Evolutionary conservation across 2,888 invertebrate species (phyloP).

Genomic region (Anticlea derivata): DNA sequence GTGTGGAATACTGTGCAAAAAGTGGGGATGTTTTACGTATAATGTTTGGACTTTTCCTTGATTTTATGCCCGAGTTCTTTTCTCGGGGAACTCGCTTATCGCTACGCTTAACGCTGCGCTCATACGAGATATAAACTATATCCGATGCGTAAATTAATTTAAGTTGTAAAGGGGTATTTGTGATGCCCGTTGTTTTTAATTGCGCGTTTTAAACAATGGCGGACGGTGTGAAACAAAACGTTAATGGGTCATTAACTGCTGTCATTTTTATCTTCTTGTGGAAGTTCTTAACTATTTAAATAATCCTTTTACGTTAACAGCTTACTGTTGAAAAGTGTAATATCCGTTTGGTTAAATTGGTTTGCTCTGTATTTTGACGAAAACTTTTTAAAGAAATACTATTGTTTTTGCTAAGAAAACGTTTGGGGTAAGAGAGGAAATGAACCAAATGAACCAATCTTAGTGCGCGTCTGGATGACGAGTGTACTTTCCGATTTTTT

Average conservation of each 20-base stretch:
- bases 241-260: slow-evolving; percentile 27
- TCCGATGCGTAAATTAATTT: slow-evolving; percentile 25
- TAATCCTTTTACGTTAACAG: slow-evolving; percentile 21
- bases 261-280: slow-evolving; percentile 27
- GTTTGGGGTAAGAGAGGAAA: too few species aligned
- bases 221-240: slow-evolving; percentile 27
- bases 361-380: not conserved
- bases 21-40: too few species aligned
- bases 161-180: slow-evolving; percentile 24
- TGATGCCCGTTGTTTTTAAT: slow-evolving; percentile 25
- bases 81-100: not conserved
- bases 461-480: too few species aligned
- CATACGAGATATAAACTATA: not conserved
- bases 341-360: slow-evolving; percentile 5
- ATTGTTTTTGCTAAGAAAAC: too few species aligned
- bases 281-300: slow-evolving; percentile 21
- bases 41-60: too few species aligned
- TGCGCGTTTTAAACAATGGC: slow-evolving; percentile 25
- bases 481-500: too few species aligned
- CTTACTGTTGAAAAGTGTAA: slow-evolving; percentile 8
- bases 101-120: slow-evolving; percentile 9
- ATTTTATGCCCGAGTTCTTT: too few species aligned
- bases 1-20: too few species aligned
- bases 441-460: too few species aligned
- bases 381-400: not conserved